Conservation (phyloP, 2,888 invertebrate species). For the Tuta absoluta region DNA sequence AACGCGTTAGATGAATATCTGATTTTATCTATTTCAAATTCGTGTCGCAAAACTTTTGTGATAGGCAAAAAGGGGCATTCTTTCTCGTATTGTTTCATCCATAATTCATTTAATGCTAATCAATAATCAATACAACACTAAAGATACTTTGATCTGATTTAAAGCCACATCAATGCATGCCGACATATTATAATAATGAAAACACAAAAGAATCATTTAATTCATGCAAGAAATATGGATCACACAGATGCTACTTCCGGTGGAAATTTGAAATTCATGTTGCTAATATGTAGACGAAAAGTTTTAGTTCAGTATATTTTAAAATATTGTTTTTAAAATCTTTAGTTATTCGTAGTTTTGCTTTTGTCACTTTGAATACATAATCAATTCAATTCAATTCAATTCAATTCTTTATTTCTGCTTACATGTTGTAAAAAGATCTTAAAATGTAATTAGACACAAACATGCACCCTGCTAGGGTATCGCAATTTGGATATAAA, state of each 20-base stretch:
- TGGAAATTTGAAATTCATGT: neutral
- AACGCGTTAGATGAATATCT: slow-evolving; percentile 54
- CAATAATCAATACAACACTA: neutral
- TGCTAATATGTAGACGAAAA: neutral
- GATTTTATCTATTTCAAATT: slow-evolving; percentile 34
- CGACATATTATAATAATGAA: neutral
- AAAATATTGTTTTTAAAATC: too few relatives aligned
- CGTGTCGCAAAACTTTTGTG: neutral
- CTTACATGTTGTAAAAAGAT: too few relatives aligned
- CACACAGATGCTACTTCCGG: slow-evolving; percentile 3
- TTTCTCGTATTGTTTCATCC: neutral
- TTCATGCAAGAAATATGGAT: neutral
- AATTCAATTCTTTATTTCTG: too few relatives aligned
- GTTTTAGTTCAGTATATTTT: neutral
- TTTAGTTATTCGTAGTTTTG: too few relatives aligned
- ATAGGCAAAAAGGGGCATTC: neutral
- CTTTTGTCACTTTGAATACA: too few relatives aligned
- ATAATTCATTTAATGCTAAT: slow-evolving; percentile 1
- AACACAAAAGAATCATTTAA: neutral
- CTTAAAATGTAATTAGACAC: too few relatives aligned
- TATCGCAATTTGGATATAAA: too few relatives aligned
- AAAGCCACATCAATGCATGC: neutral
- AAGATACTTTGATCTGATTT: neutral
- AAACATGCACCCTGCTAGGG: too few relatives aligned
- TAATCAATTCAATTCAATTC: too few relatives aligned